phyloP scores from a whole-genome alignment of 2,888 invertebrate species.

The Sthenelais limicola region DNA sequence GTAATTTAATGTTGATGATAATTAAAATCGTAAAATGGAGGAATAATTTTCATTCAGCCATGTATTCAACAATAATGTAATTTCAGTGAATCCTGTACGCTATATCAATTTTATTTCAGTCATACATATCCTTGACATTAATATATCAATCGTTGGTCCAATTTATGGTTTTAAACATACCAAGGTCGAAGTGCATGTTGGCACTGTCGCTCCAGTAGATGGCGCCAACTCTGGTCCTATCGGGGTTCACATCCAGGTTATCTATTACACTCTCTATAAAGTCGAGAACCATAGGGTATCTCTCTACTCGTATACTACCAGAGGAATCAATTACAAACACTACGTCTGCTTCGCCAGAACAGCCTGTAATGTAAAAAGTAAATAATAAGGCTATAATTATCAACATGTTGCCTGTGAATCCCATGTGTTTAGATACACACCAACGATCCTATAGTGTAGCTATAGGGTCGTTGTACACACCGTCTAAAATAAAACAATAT shows the following conservation, averaged over 20 bases:
- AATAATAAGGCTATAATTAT: too few relatives aligned
- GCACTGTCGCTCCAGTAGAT: constrained; percentile 51
- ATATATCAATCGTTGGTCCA: too few relatives aligned
- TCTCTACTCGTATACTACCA: constrained; percentile 33
- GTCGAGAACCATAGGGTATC: constrained; percentile 41
- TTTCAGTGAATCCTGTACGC: background rate
- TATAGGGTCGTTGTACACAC: too few relatives aligned
- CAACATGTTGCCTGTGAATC: too few relatives aligned
- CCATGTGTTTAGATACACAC: too few relatives aligned
- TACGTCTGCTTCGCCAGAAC: constrained; percentile 35
- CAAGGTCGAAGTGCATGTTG: constrained; percentile 9
- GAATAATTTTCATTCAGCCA: too few relatives aligned
- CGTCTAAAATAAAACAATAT: too few relatives aligned
- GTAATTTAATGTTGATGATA: too few relatives aligned
- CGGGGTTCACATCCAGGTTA: constrained; percentile 46
- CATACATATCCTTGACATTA: background rate
- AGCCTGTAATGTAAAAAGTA: constrained; percentile 23
- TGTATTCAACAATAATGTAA: too few relatives aligned
- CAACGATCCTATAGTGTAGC: too few relatives aligned
- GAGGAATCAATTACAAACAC: constrained; percentile 42
- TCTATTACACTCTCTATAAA: constrained; percentile 47
- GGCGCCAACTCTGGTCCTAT: constrained; percentile 47
- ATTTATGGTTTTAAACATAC: constrained; percentile 5
- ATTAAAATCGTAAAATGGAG: too few relatives aligned
- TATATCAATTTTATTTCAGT: background rate